These are phyloP conservation scores for Ochotona princeps DNA, from an alignment of 2,113 vertebrate genomes.

Conservation along the genomic window DNA sequence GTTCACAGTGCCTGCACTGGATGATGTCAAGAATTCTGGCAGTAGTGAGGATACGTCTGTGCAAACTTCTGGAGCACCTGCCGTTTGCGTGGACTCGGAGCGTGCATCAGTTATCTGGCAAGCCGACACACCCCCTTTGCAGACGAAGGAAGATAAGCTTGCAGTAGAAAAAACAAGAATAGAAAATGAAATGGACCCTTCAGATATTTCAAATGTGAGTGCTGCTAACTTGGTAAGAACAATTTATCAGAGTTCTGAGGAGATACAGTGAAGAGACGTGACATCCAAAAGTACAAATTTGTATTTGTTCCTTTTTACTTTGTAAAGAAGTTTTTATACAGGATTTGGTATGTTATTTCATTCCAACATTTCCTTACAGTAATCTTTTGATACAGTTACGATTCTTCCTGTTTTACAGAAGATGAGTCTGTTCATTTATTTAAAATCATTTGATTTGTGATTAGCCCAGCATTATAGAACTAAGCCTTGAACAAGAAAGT, in stretches of 20 bases:
- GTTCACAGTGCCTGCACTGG: slow-evolving; percentile 87
- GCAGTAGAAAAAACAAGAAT: slow-evolving; percentile 87
- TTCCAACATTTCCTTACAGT: background rate
- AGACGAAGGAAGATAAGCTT: slow-evolving; percentile 74
- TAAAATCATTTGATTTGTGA: background rate
- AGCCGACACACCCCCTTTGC: slow-evolving; percentile 79
- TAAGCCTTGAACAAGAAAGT: background rate
- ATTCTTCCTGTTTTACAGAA: slow-evolving; percentile 41
- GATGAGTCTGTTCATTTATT: slow-evolving; percentile 30
- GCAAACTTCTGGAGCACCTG: slow-evolving; percentile 76
- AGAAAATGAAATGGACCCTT: slow-evolving; percentile 94
- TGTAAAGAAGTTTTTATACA: background rate
- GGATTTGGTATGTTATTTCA: slow-evolving; percentile 14
- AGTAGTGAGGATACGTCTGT: slow-evolving; percentile 82
- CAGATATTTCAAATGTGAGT: slow-evolving; percentile 99
- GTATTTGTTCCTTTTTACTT: slow-evolving; percentile 5
- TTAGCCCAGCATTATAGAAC: slow-evolving; percentile 7
- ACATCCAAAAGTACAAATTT: background rate
- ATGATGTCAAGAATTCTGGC: slow-evolving; percentile 85
- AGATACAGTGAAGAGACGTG: slow-evolving; percentile 42
- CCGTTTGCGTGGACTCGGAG: slow-evolving; percentile 79
- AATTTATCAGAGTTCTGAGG: slow-evolving; percentile 69
- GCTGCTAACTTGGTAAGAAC: slow-evolving; percentile 91
- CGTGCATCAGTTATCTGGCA: slow-evolving; percentile 79
- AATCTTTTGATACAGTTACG: background rate